phyloP scores from a whole-genome alignment of 2,113 vertebrate genomes.

The Cacatua alba region DNA sequence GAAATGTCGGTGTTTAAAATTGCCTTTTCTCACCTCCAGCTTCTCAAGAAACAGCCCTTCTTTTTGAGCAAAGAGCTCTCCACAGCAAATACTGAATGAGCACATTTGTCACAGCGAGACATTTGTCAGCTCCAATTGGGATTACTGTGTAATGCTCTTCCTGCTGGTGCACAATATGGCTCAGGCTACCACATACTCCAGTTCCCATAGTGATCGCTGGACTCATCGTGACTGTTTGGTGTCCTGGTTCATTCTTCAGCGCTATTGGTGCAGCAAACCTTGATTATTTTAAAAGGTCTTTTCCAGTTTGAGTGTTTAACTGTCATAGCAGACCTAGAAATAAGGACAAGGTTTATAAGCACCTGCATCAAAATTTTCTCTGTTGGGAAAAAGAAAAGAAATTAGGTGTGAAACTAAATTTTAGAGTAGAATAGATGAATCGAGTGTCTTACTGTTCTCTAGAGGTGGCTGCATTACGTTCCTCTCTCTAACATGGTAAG shows the following conservation, averaged over 20 bases:
- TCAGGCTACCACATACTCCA: not conserved
- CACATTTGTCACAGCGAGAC: slow-evolving; percentile 12
- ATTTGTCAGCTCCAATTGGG: slow-evolving; percentile 46
- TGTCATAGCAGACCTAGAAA: not conserved
- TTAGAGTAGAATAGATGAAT: not conserved
- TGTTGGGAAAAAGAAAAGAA: not conserved
- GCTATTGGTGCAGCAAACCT: not conserved
- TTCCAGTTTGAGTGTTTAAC: not conserved
- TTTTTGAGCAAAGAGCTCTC: not conserved
- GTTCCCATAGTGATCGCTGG: slow-evolving; percentile 7
- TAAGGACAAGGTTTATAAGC: not conserved
- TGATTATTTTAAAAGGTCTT: not conserved
- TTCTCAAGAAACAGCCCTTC: not conserved
- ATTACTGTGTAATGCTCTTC: slow-evolving; percentile 23
- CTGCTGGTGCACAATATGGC: slow-evolving; percentile 30
- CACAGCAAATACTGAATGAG: slow-evolving; percentile 22
- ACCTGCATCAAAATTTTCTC: not conserved
- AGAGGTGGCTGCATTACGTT: not conserved
- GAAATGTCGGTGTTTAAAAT: slow-evolving; percentile 19
- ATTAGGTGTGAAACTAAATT: not conserved
- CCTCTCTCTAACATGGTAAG: not conserved
- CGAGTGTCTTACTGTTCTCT: not conserved
- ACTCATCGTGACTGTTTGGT: not conserved
- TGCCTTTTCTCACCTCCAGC: slow-evolving; percentile 29
- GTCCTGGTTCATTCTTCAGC: not conserved